Evolutionary conservation across 2,113 vertebrate species (phyloP).

Genomic region (Barbus barbus): DNA sequence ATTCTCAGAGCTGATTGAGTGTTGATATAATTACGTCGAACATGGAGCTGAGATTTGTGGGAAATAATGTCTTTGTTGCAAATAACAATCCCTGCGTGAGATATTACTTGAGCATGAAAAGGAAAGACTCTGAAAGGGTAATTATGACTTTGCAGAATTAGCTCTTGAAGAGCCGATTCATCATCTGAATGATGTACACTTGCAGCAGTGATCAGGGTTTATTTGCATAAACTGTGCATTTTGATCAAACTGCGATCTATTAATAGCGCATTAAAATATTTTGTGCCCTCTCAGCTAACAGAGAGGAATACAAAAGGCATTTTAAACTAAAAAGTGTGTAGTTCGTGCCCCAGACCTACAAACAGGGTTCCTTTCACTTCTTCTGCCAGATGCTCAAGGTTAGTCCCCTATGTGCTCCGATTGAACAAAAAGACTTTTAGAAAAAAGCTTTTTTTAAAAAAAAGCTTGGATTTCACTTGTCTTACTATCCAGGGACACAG

Average conservation of each 20-base stretch:
- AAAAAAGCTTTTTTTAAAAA: slow-evolving; percentile 2
- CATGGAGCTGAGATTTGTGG: slow-evolving; percentile 50
- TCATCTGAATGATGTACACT: slow-evolving; percentile 27
- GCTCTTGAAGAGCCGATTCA: slow-evolving; percentile 35
- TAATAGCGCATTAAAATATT: background rate
- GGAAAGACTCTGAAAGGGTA: slow-evolving; percentile 49
- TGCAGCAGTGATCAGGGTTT: slow-evolving; percentile 15
- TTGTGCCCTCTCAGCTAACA: background rate
- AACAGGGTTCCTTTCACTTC: background rate
- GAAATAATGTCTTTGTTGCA: slow-evolving; percentile 52
- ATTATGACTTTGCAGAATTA: slow-evolving; percentile 52
- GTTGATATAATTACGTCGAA: slow-evolving; percentile 56
- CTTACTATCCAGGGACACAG: slow-evolving; percentile 27
- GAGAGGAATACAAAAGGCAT: background rate
- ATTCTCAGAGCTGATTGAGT: slow-evolving; percentile 44
- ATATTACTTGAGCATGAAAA: slow-evolving; percentile 53
- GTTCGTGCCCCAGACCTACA: background rate
- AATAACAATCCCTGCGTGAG: slow-evolving; percentile 48
- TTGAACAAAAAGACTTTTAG: background rate
- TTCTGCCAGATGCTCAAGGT: slow-evolving; percentile 16
- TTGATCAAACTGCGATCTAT: slow-evolving; percentile 30
- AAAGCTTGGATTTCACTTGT: slow-evolving; percentile 40
- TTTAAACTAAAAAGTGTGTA: background rate
- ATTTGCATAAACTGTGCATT: slow-evolving; percentile 24
- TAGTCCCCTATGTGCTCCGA: background rate